These are phyloP conservation scores for Xerus inauris DNA, from an alignment of 2,113 vertebrate genomes.

Conservation along the genomic window DNA sequence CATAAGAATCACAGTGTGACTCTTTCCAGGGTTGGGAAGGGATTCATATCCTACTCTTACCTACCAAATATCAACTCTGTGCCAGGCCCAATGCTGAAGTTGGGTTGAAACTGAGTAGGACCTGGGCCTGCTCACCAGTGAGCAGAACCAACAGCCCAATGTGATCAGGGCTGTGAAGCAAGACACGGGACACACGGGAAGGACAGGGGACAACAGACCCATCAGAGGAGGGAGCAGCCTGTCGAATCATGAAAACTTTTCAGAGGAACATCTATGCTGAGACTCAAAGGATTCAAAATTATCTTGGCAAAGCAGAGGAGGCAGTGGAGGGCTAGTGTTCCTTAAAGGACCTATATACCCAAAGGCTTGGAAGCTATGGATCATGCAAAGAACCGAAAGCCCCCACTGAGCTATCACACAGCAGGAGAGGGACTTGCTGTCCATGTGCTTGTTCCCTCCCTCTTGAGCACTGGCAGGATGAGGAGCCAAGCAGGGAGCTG, in stretches of 20 bases:
- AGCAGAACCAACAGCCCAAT: background rate
- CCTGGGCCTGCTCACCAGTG: background rate
- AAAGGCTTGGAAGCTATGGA: background rate
- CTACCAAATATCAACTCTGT: too few relatives aligned
- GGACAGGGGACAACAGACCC: background rate
- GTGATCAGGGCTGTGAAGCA: background rate
- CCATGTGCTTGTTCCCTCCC: rapidly evolving
- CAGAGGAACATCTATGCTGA: background rate
- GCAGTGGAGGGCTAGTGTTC: rapidly evolving
- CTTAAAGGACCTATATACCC: background rate
- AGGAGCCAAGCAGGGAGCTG: background rate
- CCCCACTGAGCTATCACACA: background rate
- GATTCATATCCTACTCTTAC: background rate
- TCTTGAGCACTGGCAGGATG: background rate
- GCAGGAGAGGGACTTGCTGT: rapidly evolving
- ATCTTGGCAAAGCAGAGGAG: background rate
- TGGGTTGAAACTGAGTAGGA: too few relatives aligned
- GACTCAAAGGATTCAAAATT: background rate
- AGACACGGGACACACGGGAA: background rate
- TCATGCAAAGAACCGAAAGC: background rate
- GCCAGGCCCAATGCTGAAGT: background rate
- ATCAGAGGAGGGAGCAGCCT: background rate
- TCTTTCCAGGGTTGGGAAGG: background rate
- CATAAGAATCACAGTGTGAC: background rate
- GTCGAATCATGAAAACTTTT: background rate